A percentile compares a stretch with the other conserved stretches of the same genome.
These are phyloP conservation scores for Drosophila hamatofila DNA, from an alignment of 2,888 invertebrate genomes.

Conservation along the genomic window DNA sequence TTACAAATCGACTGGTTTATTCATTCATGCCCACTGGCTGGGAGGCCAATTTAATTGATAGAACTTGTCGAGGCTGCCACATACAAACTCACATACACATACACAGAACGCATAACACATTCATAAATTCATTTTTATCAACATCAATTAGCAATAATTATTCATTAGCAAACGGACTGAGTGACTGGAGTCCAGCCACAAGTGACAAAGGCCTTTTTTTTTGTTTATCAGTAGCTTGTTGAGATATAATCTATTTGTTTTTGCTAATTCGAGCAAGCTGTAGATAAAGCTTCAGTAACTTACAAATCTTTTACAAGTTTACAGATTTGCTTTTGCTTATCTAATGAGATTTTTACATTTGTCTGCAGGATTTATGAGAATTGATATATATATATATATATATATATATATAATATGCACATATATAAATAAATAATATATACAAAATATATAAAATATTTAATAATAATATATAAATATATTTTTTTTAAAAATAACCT, in stretches of 20 bases:
- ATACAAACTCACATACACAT: neutral
- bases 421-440: no score
- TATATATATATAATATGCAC: no score
- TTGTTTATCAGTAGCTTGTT: slow-evolving; percentile 28
- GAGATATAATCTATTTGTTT: slow-evolving; percentile 17
- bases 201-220: slow-evolving; percentile 32
- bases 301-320: neutral
- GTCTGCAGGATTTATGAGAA: neutral
- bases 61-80: slow-evolving; percentile 50
- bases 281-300: neutral
- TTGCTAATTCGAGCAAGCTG: slow-evolving; percentile 15
- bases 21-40: slow-evolving; percentile 58
- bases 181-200: slow-evolving; percentile 15
- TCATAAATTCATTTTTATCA: slow-evolving; percentile 77
- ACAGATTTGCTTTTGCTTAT: neutral
- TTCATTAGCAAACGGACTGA: slow-evolving; percentile 57
- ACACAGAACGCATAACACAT: slow-evolving; percentile 51
- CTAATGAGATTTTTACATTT: neutral
- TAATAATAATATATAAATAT: no score
- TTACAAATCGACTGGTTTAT: slow-evolving; percentile 60
- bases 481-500: no score
- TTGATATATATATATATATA: no score
- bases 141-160: slow-evolving; percentile 82
- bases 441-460: no score
- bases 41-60: slow-evolving; percentile 73